A percentile compares a stretch with the other conserved stretches of the same genome.
Conservation (phyloP, 2,113 vertebrate genomes). For the Platichthys flesus region DNA sequence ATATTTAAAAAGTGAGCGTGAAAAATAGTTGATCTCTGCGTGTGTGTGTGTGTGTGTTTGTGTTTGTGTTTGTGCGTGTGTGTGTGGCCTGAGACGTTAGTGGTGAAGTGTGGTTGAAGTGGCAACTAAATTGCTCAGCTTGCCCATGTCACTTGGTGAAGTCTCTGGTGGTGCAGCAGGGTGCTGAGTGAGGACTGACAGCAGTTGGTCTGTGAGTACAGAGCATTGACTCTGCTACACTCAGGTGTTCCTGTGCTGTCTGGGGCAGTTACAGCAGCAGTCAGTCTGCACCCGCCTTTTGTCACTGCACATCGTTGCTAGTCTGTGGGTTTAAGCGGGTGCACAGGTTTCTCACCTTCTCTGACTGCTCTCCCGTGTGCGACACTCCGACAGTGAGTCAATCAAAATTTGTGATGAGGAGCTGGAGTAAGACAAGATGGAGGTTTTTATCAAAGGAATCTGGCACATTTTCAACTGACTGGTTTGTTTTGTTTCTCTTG, state of each 20-base stretch:
- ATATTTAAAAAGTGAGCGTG: neutral
- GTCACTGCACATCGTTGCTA: conserved; percentile 65
- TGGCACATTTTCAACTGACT: neutral
- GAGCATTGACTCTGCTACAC: conserved; percentile 34
- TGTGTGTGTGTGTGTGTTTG: conserved; percentile 3
- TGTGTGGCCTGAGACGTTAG: conserved; percentile 8
- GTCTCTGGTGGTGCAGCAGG: conserved; percentile 10
- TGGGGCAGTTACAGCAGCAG: conserved; percentile 57
- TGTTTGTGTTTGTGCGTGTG: conserved; percentile 3
- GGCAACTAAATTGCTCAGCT: conserved; percentile 55
- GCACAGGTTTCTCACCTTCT: conserved; percentile 22
- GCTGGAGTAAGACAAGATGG: conserved; percentile 6
- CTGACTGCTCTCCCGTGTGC: conserved; percentile 42
- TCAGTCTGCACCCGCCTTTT: conserved; percentile 57
- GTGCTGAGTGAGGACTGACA: conserved; percentile 59
- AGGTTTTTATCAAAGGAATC: conserved; percentile 13
- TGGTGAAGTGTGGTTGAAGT: conserved; percentile 38
- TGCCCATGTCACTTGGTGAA: conserved; percentile 56
- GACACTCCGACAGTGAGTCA: neutral
- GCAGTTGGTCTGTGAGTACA: conserved; percentile 42
- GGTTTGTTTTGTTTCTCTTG: neutral
- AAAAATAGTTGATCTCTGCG: neutral
- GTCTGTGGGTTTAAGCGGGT: conserved; percentile 51
- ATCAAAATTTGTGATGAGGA: conserved; percentile 15
- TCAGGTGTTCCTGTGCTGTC: conserved; percentile 63